Evolutionary conservation across 2,888 invertebrate genomes (phyloP), one percentile per base, ranked within the genome.

Genomic region (Eumacrocentrus americanus): DNA sequence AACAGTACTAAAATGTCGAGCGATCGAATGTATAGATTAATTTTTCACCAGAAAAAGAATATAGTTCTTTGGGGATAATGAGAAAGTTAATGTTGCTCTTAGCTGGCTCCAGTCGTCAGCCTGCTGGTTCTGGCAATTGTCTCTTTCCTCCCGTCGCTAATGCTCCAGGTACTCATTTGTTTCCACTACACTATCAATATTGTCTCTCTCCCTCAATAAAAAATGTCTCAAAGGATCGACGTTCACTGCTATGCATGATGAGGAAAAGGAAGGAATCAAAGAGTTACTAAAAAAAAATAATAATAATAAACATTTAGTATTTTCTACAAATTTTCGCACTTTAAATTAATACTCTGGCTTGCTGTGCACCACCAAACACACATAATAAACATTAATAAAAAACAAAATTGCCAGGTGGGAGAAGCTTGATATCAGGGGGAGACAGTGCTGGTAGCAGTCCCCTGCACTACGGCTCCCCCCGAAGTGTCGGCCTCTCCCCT

Each of bases 391-490:
- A 25, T 59, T 61, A 64, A 67, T 66, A 73, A 68, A 73, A 74
- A 57, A 42, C 48, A 48, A 60, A 72, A 71, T 77, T 76, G 68
- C 74, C 69, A 80, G 80, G 78, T 78, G 77, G 75, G 70, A 78
- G 75, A 77, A 78, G 75, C 72, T 74, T 79, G 70, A 74, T 77
- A 71, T 76, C 72, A 72, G 79, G 79, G 76, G 79, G 76, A 66
- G 85, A 85, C 70, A 85, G 85, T 75, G 76, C 81, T 64, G 83
- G 84, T 73, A 83, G 84, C 78, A 85, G 85, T 73, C 83, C 84
- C 58, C 82, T 83, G 74, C 82, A 82, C 54, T 82, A 81, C 68
- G 84, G 83, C 67, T 85, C 85, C 64, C 83, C 85, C 63, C 81
- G 82, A 75, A 85, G 85, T 77, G 81, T 84, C 69, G 83, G 83